phyloP scores from a whole-genome alignment of 2,888 invertebrate genomes.

The Campoplex nolae region DNA sequence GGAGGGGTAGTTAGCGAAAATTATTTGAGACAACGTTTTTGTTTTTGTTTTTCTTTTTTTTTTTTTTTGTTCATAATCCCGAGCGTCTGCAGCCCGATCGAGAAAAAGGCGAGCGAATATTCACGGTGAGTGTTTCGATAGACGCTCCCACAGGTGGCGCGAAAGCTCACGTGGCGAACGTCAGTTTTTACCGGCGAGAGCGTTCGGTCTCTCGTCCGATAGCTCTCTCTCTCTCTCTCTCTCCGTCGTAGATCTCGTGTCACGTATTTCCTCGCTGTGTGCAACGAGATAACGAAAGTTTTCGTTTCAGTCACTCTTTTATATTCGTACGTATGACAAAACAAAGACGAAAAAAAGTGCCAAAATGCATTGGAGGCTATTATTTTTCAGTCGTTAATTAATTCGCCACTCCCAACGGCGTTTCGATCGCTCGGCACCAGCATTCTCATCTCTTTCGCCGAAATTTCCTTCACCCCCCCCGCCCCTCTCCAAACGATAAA shows the following conservation, averaged over 20 bases:
- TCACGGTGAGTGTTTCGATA: constrained; percentile 64
- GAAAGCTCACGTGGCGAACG: constrained; percentile 68
- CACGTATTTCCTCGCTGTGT: not conserved
- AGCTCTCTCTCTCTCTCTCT: constrained; percentile 2
- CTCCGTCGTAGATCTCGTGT: not conserved
- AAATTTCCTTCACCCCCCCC: constrained; percentile 40
- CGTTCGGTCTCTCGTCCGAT: constrained; percentile 33
- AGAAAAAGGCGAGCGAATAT: constrained; percentile 61
- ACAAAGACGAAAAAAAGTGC: not conserved
- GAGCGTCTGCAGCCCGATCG: constrained; percentile 58
- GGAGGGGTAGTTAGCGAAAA: not conserved
- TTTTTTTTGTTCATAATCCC: not conserved
- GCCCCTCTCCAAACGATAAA: not conserved
- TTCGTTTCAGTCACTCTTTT: not conserved
- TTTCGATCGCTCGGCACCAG: constrained; percentile 13
- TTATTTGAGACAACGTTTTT: not conserved
- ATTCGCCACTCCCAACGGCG: constrained; percentile 4
- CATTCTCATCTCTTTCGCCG: not conserved
- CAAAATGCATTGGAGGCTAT: not conserved
- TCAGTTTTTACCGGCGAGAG: constrained; percentile 51
- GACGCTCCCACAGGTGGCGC: constrained; percentile 73
- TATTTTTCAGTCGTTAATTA: not conserved
- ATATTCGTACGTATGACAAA: not conserved
- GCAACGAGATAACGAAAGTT: not conserved
- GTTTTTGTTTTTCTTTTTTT: not conserved